These are phyloP conservation scores for Sander vitreus DNA, from an alignment of 2,113 vertebrate species.

Conservation along the genomic window DNA sequence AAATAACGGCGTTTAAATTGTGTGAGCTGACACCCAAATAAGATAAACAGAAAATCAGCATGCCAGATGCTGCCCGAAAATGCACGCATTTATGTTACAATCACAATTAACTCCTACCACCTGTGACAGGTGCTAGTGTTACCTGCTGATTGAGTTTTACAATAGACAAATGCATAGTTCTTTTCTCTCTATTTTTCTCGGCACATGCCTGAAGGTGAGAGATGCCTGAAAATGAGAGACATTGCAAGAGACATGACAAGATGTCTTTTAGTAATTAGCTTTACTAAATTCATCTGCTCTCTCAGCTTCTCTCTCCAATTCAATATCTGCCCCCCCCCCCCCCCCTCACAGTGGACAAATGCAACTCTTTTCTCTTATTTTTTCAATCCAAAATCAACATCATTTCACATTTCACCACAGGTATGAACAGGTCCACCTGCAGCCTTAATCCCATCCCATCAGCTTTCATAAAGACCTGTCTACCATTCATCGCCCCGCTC, in stretches of 20 bases:
- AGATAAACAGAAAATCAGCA: conserved; percentile 20
- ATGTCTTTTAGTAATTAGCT: conserved; percentile 24
- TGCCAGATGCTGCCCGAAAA: conserved; percentile 49
- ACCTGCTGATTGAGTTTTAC: conserved; percentile 42
- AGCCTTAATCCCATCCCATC: too few relatives aligned
- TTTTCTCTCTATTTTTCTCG: neutral
- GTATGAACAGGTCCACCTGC: too few relatives aligned
- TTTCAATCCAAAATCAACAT: too few relatives aligned
- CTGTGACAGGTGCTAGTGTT: conserved; percentile 46
- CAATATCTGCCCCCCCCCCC: too few relatives aligned
- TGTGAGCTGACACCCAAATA: conserved; percentile 25
- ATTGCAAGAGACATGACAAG: neutral
- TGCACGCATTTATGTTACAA: conserved; percentile 27
- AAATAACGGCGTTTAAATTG: conserved; percentile 9
- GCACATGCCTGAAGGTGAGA: conserved; percentile 18
- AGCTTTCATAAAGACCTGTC: too few relatives aligned
- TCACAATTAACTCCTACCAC: conserved; percentile 51
- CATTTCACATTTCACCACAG: too few relatives aligned
- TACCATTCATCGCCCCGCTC: too few relatives aligned
- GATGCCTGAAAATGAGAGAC: conserved; percentile 23
- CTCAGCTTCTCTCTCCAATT: too few relatives aligned
- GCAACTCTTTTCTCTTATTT: too few relatives aligned
- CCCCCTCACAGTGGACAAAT: too few relatives aligned
- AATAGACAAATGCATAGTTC: neutral
- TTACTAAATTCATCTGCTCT: too few relatives aligned